Conservation (phyloP, 1,140 invertebrate genomes). For the Dreissena rostriformis region DNA sequence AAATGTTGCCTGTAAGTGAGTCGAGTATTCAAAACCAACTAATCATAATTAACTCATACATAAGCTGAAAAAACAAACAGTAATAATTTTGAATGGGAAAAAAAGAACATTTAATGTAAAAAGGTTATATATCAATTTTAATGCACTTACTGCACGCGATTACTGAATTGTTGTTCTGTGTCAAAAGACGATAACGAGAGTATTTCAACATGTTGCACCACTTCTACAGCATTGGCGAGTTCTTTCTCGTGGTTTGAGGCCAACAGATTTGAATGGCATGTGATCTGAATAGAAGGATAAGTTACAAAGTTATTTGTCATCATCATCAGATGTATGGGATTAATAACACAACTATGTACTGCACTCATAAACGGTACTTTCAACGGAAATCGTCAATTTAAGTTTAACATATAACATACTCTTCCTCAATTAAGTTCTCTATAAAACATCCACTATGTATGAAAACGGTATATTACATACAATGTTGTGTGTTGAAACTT, state of each 20-base stretch:
- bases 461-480: too few relatives aligned
- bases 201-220: slow-evolving; percentile 1
- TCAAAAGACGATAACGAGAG: slow-evolving; percentile 40
- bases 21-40: neutral
- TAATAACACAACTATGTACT: too few relatives aligned
- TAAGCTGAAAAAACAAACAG: neutral
- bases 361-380: too few relatives aligned
- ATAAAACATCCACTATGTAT: too few relatives aligned
- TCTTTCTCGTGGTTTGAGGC: slow-evolving; percentile 24
- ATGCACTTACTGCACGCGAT: slow-evolving; percentile 26
- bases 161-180: slow-evolving; percentile 49
- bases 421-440: too few relatives aligned
- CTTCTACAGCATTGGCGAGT: neutral
- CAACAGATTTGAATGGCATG: slow-evolving; percentile 38
- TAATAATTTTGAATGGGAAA: neutral
- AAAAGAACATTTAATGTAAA: neutral
- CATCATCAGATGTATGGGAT: too few relatives aligned
- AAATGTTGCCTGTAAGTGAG: slow-evolving; percentile 59
- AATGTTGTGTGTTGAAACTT: too few relatives aligned
- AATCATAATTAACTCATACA: neutral
- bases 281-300: slow-evolving; percentile 17
- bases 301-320: too few relatives aligned
- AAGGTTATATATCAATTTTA: neutral
- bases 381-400: too few relatives aligned
- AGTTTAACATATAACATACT: too few relatives aligned